Evolutionary conservation across 1,140 invertebrate species (phyloP).

Genomic region (Thaumetopoea pityocampa): DNA sequence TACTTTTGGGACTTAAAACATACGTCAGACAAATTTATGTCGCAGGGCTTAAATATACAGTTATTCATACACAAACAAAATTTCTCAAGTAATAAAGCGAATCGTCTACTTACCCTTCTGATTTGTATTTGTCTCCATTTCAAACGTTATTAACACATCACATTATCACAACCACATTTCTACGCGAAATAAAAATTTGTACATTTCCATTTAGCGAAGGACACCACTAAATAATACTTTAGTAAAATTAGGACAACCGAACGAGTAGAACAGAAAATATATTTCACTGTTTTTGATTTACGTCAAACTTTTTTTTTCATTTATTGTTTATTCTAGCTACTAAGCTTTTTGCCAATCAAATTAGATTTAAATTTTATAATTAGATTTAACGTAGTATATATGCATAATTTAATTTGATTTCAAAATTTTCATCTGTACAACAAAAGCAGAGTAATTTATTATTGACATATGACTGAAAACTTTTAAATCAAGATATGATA

Average conservation of each 20-base stretch:
- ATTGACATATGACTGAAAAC: too few relatives aligned
- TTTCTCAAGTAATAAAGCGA: slow-evolving; percentile 31
- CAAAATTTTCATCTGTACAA: too few relatives aligned
- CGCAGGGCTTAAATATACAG: slow-evolving; percentile 62
- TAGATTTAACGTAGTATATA: too few relatives aligned
- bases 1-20: slow-evolving; percentile 22
- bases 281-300: slow-evolving; percentile 27
- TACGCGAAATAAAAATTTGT: slow-evolving; percentile 12
- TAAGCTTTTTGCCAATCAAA: background rate
- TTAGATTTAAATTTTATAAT: too few relatives aligned
- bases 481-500: too few relatives aligned
- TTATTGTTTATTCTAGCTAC: background rate
- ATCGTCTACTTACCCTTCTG: slow-evolving; percentile 67
- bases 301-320: slow-evolving; percentile 18
- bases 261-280: slow-evolving; percentile 18
- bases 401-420: too few relatives aligned
- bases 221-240: slow-evolving; percentile 17
- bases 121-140: slow-evolving; percentile 65
- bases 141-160: slow-evolving; percentile 45
- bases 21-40: slow-evolving; percentile 57
- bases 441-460: too few relatives aligned
- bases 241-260: slow-evolving; percentile 28
- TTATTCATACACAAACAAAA: slow-evolving; percentile 73
- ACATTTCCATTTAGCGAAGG: slow-evolving; percentile 19
- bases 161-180: slow-evolving; percentile 52